Base-by-base conservation (phyloP, 2,888 invertebrate genomes). In the Anarsia innoxiella region DNA sequence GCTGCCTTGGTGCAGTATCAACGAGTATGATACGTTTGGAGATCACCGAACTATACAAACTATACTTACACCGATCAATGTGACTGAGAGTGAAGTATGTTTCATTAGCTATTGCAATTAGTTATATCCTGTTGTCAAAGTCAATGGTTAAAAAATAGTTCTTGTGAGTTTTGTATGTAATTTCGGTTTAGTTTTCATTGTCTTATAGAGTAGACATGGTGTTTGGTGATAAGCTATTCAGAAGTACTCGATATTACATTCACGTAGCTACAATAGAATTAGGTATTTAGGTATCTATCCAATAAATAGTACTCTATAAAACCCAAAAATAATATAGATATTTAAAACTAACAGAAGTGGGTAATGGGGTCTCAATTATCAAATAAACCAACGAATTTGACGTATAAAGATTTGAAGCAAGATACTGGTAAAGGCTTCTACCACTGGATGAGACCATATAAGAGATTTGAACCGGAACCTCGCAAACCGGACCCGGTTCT, bases 301-400 rank as follows among this genome's bases (percentile, higher is more conserved):
- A n/a, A n/a, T n/a, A n/a, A n/a, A n/a, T n/a, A n/a, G n/a, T n/a
- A n/a, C n/a, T n/a, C n/a, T n/a, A n/a, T n/a, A n/a, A n/a, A n/a
- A n/a, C n/a, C n/a, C n/a, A n/a, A n/a, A n/a, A n/a, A n/a, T n/a
- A n/a, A n/a, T n/a, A n/a, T n/a, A n/a, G n/a, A n/a, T n/a, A n/a
- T n/a, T n/a, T n/a, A n/a, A n/a, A n/a, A n/a, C n/a, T n/a, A n/a
- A 5, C 53, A 83, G 83, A 84, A 82, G 70, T 84, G 83, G 83
- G 44, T 74, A 14, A 78, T 84, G 79, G 60, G 74, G 3, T 80
- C 83, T 0, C 74, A 69, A 44, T 48, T 73, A 23, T 59, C 71
- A 0, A 45, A 56, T 31, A 79, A 70, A 45, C 82, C 80, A 1
- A 65, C 64, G 34, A 55, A 68, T 40, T 39, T 84, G 14, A 64